Evolutionary conservation across 2,797 vertebrate genomes (phyloP).

Genomic region (Enteromius trimaculatus): DNA sequence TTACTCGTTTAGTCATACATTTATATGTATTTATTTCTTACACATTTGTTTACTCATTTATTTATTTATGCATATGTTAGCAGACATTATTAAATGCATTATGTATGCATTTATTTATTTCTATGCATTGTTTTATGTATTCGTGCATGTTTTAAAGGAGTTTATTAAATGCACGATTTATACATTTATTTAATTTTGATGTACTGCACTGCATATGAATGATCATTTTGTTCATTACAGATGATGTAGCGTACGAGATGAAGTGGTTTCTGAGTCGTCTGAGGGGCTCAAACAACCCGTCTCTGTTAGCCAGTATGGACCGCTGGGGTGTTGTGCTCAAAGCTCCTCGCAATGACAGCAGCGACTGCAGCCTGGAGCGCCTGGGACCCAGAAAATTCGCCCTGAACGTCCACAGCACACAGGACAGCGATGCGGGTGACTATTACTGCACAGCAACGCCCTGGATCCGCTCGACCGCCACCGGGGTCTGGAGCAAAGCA

Average conservation of each 20-base stretch:
- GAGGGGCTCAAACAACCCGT: slow-evolving; percentile 71
- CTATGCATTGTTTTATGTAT: background rate
- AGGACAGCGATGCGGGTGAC: slow-evolving; percentile 90
- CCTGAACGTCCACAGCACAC: slow-evolving; percentile 83
- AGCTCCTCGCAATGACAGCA: slow-evolving; percentile 83
- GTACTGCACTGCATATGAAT: background rate
- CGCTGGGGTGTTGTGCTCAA: slow-evolving; percentile 82
- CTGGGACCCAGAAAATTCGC: slow-evolving; percentile 77
- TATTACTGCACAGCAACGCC: slow-evolving; percentile 89
- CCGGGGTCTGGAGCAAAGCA: slow-evolving; percentile 84
- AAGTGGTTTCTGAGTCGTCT: slow-evolving; percentile 85
- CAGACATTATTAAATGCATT: background rate
- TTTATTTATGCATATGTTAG: background rate
- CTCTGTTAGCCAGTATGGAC: slow-evolving; percentile 80
- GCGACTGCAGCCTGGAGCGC: slow-evolving; percentile 86
- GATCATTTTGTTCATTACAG: slow-evolving; percentile 64
- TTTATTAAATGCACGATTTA: background rate
- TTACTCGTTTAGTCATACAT: background rate
- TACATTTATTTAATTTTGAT: background rate
- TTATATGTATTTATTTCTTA: background rate
- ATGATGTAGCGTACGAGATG: slow-evolving; percentile 88
- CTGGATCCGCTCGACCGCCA: slow-evolving; percentile 84
- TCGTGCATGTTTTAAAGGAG: background rate
- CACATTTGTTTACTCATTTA: background rate
- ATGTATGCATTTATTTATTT: background rate